Evolutionary conservation across 2,888 invertebrate genomes (phyloP).

Genomic region (Augochlorella aurata): DNA sequence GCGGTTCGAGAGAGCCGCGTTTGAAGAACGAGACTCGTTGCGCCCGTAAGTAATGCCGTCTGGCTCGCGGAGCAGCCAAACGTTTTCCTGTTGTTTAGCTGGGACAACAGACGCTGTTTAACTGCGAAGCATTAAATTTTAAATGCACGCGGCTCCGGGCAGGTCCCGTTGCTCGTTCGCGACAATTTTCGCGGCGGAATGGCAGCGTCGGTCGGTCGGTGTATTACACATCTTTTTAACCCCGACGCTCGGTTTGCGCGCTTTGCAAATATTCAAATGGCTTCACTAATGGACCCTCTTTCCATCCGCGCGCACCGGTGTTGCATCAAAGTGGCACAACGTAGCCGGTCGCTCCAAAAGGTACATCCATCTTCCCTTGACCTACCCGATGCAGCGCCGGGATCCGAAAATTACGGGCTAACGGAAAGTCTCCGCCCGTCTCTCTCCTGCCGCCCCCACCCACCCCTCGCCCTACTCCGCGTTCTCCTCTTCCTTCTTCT

Average conservation of each 20-base stretch:
- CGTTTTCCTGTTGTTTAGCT: background rate
- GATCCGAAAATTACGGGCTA: conserved; percentile 77
- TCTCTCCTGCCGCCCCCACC: conserved; percentile 24
- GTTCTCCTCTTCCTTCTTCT: background rate
- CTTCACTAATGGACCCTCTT: conserved; percentile 77
- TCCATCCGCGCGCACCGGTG: conserved; percentile 64
- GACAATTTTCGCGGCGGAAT: conserved; percentile 75
- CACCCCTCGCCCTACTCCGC: conserved; percentile 11
- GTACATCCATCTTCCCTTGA: conserved; percentile 76
- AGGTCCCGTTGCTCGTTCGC: conserved; percentile 55
- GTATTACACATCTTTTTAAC: conserved; percentile 80
- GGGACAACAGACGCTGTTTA: background rate
- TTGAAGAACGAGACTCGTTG: background rate
- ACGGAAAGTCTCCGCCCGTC: conserved; percentile 68
- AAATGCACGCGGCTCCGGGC: conserved; percentile 68
- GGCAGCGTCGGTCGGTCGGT: conserved; percentile 74
- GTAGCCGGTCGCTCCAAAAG: conserved; percentile 69
- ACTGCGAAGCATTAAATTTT: conserved; percentile 70
- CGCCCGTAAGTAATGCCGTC: background rate
- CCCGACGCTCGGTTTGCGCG: conserved; percentile 72
- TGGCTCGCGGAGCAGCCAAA: background rate
- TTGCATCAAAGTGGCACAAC: conserved; percentile 76
- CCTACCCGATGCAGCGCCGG: conserved; percentile 70
- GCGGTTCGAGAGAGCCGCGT: background rate
- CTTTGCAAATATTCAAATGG: conserved; percentile 82